phyloP scores from a whole-genome alignment of 2,888 invertebrate genomes.

The Amphipoea oculea region DNA sequence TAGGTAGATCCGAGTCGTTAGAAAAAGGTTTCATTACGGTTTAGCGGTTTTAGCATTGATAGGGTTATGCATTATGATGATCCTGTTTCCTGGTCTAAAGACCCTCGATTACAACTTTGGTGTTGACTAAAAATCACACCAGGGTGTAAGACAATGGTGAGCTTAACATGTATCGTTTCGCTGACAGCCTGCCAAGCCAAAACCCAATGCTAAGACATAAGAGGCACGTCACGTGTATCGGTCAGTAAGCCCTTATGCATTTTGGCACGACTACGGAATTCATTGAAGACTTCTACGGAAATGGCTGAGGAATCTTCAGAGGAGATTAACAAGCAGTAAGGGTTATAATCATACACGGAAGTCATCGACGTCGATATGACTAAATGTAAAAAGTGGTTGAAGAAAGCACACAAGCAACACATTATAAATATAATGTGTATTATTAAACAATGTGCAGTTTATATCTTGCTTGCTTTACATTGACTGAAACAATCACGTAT shows the following conservation, averaged over 20 bases:
- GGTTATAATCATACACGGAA: slow-evolving; percentile 1
- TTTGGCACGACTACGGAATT: slow-evolving; percentile 3
- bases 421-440: slow-evolving; percentile 25
- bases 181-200: not conserved
- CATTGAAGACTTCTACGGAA: not conserved
- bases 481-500: slow-evolving; percentile 41
- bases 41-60: slow-evolving; percentile 6
- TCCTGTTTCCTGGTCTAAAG: not conserved
- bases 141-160: not conserved
- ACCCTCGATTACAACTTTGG: not conserved
- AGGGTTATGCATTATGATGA: not conserved
- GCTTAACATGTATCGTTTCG: not conserved
- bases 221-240: not conserved
- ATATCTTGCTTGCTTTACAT: slow-evolving; percentile 35
- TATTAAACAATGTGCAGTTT: slow-evolving; percentile 46
- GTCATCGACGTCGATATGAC: not conserved
- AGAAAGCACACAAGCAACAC: slow-evolving; percentile 27
- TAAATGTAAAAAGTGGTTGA: slow-evolving; percentile 27
- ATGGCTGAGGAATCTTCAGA: not conserved
- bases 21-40: slow-evolving; percentile 6
- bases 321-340: not conserved
- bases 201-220: too few species aligned
- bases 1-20: not conserved
- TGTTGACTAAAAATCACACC: not conserved
- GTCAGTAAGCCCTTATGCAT: not conserved